Base-by-base conservation (phyloP, 2,113 vertebrate species). In the Procapra przewalskii region DNA sequence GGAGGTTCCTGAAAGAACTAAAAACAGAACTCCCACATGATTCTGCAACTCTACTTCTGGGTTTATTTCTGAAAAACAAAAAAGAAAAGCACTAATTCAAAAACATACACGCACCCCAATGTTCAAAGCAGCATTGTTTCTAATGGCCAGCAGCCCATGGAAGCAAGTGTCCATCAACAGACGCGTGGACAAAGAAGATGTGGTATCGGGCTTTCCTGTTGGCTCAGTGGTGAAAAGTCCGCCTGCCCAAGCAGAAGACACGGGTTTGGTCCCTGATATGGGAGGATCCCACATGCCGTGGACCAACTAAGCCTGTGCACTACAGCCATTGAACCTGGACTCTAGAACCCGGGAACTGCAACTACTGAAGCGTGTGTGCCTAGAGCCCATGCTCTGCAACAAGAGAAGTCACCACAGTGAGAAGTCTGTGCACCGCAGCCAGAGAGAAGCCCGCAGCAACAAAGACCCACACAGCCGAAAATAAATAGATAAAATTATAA, bases 371-470 rank as follows among this genome's bases (percentile, higher is more conserved):
- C 5, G 2, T 67, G 62, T 67, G 62, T 64, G 62, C 33, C 62
- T 64, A 64, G 62, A 19, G 62, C 62, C 16, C 16, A 10, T 9
- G 62, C 62, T n/a, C 62, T 67, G 16, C 62, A n/a, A 19, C 33
- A 2, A n/a, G 62, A n/a, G 33, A 67, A 67, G 62, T n/a, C 16
- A 9, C 31, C 33, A 67, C 2, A 4, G 7, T n/a, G 62, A 67
- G 62, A 5, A 4, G 33, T n/a, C 33, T 67, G 7, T 16, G 8
- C 62, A n/a, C 15, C 1, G 0, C 62, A n/a, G n/a, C 62, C 2
- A 8, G 7, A n/a, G 62, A n/a, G n/a, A 64, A 64, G 31, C 3
- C 31, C 2, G 31, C 15, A 2, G 62, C 62, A 64, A 4, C 62
- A 8, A 31, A 64, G 62, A 33, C 62, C 62, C 33, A n/a, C 62